Evolutionary conservation across 2,113 vertebrate genomes (phyloP).

Genomic region (Willisornis vidua): DNA sequence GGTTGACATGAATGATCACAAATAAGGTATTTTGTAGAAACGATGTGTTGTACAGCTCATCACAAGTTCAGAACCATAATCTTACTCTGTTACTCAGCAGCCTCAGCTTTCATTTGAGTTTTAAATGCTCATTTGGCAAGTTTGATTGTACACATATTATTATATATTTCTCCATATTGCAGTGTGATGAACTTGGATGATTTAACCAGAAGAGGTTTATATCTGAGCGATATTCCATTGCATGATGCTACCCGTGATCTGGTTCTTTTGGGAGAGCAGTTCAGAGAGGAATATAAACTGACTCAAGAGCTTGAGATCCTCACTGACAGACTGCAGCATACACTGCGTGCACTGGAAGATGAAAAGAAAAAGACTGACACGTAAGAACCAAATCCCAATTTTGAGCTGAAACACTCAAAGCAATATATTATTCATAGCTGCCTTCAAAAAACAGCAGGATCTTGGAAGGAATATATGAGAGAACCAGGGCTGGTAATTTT

Average conservation of each 20-base stretch:
- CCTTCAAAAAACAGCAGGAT: not conserved
- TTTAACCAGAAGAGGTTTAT: slow-evolving; percentile 92
- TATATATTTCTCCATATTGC: not conserved
- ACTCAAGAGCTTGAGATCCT: slow-evolving; percentile 97
- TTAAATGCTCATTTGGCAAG: not conserved
- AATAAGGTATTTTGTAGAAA: not conserved
- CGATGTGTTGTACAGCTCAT: not conserved
- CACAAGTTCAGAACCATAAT: not conserved
- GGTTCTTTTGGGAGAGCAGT: slow-evolving; percentile 97
- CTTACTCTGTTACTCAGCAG: not conserved
- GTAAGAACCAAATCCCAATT: slow-evolving; percentile 71
- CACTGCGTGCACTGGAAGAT: slow-evolving; percentile 92
- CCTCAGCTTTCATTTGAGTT: not conserved
- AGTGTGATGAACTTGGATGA: slow-evolving; percentile 99
- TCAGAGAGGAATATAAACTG: slow-evolving; percentile 97
- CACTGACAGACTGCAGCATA: slow-evolving; percentile 96
- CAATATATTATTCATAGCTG: slow-evolving; percentile 26
- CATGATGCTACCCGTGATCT: slow-evolving; percentile 97
- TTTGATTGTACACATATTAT: not conserved
- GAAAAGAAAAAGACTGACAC: slow-evolving; percentile 99
- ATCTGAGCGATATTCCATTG: slow-evolving; percentile 95
- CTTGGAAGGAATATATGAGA: not conserved
- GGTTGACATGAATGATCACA: not conserved
- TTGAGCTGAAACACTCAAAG: slow-evolving; percentile 9
- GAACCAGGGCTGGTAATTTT: not conserved